These are phyloP conservation scores for Syngnathus acus DNA, from an alignment of 2,797 vertebrate genomes.

Conservation along the genomic window DNA sequence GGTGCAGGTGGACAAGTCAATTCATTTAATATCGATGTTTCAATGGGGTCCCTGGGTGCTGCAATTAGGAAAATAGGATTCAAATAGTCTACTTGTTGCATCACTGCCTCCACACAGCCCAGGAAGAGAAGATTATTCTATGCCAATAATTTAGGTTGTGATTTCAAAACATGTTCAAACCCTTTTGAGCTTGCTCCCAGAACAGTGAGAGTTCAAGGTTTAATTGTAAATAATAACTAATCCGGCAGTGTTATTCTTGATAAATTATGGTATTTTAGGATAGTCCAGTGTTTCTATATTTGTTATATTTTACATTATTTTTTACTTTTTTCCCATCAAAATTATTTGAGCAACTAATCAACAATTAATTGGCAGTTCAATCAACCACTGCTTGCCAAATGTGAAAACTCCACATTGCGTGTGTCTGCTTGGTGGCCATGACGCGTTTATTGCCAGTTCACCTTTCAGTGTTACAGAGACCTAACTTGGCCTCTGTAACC, in stretches of 20 bases:
- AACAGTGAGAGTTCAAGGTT: constrained; percentile 4
- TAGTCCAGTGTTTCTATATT: no score
- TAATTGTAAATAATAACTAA: constrained; percentile 12
- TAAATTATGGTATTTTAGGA: no score
- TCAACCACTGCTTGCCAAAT: constrained; percentile 19
- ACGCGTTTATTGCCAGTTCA: constrained; percentile 10
- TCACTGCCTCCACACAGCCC: background rate
- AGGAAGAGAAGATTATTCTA: constrained; percentile 3
- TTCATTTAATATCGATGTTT: constrained; percentile 25
- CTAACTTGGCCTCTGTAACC: constrained; percentile 53
- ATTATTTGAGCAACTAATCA: background rate
- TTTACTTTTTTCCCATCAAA: background rate
- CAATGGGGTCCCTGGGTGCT: constrained; percentile 10
- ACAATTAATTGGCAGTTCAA: background rate
- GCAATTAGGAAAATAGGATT: constrained; percentile 15
- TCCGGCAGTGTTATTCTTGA: background rate
- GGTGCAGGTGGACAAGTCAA: constrained; percentile 30
- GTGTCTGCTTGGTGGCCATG: constrained; percentile 26
- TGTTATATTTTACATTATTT: background rate
- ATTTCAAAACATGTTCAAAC: constrained; percentile 6
- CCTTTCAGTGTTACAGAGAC: constrained; percentile 22
- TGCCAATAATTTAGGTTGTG: background rate
- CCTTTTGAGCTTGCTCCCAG: background rate
- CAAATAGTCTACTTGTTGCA: background rate
- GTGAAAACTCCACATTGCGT: constrained; percentile 39